These are phyloP conservation scores for Pyxicephalus adspersus DNA, from an alignment of 2,113 vertebrate species.

Conservation along the genomic window DNA sequence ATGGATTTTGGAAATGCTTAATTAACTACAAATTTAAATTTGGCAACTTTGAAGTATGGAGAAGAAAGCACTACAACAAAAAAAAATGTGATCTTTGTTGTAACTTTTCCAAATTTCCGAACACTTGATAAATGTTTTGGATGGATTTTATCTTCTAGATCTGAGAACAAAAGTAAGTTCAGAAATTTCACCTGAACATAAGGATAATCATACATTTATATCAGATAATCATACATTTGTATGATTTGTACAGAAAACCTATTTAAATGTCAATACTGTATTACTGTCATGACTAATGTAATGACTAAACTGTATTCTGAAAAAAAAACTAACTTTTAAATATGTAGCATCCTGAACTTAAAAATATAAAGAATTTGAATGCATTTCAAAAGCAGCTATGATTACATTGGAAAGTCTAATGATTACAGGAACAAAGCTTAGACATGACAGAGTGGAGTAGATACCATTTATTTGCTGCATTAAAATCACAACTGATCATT, in stretches of 20 bases:
- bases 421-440: conserved; percentile 13
- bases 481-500: background rate
- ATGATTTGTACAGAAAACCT: background rate
- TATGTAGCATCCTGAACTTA: conserved; percentile 25
- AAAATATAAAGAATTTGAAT: conserved; percentile 27
- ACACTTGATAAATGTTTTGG: too few species aligned
- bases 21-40: too few species aligned
- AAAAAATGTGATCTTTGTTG: too few species aligned
- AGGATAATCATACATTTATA: background rate
- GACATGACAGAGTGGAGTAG: background rate
- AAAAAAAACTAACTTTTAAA: conserved; percentile 23
- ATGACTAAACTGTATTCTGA: background rate
- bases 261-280: conserved; percentile 23
- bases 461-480: background rate
- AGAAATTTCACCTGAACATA: background rate
- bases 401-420: conserved; percentile 53
- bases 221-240: background rate
- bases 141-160: background rate
- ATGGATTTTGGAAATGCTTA: too few species aligned
- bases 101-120: too few species aligned
- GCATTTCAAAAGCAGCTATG: conserved; percentile 13
- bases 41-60: too few species aligned
- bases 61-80: too few species aligned
- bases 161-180: background rate
- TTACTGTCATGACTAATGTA: too few species aligned